Conservation (phyloP, 2,888 invertebrate species). For the Achlya flavicornis region DNA sequence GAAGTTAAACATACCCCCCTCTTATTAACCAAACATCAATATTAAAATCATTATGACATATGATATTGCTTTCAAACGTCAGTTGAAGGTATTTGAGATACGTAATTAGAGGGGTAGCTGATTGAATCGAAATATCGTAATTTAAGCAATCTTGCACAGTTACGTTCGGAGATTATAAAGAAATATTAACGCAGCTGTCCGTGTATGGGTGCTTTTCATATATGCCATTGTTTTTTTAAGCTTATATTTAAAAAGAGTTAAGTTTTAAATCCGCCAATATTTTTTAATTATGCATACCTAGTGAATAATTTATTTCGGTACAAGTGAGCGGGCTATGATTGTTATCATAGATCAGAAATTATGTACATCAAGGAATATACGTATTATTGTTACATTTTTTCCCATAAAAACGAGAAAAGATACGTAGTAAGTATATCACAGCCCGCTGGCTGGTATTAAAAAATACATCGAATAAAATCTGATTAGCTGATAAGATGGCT, state of each 20-base stretch:
- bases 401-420: not conserved
- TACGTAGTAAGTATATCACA: not conserved
- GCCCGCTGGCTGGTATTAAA: conserved; percentile 7
- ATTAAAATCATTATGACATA: not conserved
- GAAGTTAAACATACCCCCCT: not conserved
- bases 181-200: conserved; percentile 44
- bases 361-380: not conserved
- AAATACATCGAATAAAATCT: conserved; percentile 42
- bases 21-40: not conserved
- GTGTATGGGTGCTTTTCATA: conserved; percentile 48
- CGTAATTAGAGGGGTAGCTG: not conserved
- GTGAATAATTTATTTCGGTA: not conserved
- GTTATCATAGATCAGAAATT: not conserved
- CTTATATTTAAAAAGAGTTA: conserved; percentile 39
- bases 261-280: conserved; percentile 47
- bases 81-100: not conserved
- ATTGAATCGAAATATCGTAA: conserved; percentile 28
- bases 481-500: conserved; percentile 47
- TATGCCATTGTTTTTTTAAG: conserved; percentile 49
- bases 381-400: not conserved
- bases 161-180: conserved; percentile 43
- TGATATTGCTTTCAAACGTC: conserved; percentile 9
- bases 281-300: not conserved
- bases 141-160: conserved; percentile 37
- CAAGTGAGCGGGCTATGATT: conserved; percentile 9